Evolutionary conservation across 2,888 invertebrate species (phyloP), one percentile per base, ranked within the genome.

Genomic region (Caenorhabditis plicata): DNA sequence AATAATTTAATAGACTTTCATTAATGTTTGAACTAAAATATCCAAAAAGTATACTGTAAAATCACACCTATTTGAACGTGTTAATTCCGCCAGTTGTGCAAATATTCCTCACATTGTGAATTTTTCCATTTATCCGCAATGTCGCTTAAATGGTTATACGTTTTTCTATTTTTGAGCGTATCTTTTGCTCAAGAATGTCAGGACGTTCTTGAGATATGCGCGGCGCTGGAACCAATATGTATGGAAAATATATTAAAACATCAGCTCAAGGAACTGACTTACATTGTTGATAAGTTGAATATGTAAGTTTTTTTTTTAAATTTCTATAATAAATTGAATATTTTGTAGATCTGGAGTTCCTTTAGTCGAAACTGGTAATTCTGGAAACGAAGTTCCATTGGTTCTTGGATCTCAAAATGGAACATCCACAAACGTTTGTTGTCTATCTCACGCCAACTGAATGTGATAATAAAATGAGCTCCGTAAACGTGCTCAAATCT

Each of bases 161-260:
- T 29, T 32, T 17, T 42, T 11, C 26, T 53, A 4, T 29, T 45
- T 9, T 26, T 44, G 29, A 19, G 32, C 17, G 15, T 29, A 2
- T 11, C 23, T 13, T 29, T 19, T n/a, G 17, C 32, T 1, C 2
- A 40, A n/a, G 43, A 44, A 9, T 65, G 65, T 29, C 49, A 36
- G 1, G 65, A 65, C 47, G 38, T 62, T 19, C 29, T 65, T 31
- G 5, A 17, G 13, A 35, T 40, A 4, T 66, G 66, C 33, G 49
- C 44, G 1, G 29, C 23, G 19, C 41, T 66, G 19, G 47, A 58
- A 38, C 23, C 58, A 3, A 52, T 66, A 17, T 66, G 66, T 23
- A 58, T 62, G 36, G 66, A 53, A 13, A 53, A 55, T 29, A 48
- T 66, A 25, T 40, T 66, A 1, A 31, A 47, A n/a, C 50, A 62